Conservation (phyloP, 2,797 vertebrate species). For the Sphenopsis melanotis region DNA sequence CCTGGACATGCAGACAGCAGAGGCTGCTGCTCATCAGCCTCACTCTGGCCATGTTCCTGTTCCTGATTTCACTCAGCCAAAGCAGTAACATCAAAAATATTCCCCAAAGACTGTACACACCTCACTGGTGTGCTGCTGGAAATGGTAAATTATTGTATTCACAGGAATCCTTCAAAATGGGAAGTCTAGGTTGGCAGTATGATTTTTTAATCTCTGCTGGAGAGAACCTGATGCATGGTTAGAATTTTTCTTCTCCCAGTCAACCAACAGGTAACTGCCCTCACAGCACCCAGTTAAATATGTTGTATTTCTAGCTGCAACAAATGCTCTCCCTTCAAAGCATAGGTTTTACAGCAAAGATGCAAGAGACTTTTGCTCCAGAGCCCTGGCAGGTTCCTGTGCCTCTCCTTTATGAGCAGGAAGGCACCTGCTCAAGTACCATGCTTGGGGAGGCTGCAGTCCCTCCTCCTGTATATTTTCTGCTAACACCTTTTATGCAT, state of each 20-base stretch:
- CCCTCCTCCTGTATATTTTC: constrained; percentile 9
- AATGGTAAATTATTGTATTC: background rate
- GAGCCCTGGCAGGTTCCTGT: background rate
- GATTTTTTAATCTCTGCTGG: background rate
- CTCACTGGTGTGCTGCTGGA: background rate
- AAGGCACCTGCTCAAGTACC: background rate
- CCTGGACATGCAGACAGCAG: background rate
- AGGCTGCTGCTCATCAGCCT: background rate
- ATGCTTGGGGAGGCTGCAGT: background rate
- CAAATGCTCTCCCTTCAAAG: background rate
- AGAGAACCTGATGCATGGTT: background rate
- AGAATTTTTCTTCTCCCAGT: background rate
- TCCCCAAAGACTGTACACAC: background rate
- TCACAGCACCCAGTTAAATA: background rate
- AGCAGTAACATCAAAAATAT: background rate
- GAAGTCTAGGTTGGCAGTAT: background rate
- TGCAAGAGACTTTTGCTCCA: background rate
- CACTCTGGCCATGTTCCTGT: background rate
- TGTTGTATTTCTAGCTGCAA: background rate
- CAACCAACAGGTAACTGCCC: background rate
- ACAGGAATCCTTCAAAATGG: background rate
- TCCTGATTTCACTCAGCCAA: background rate
- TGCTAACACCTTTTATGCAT: background rate
- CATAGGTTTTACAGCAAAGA: background rate
- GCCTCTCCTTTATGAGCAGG: background rate